Base-by-base conservation (phyloP, 1,140 invertebrate genomes). In the Calephelis virginiensis region DNA sequence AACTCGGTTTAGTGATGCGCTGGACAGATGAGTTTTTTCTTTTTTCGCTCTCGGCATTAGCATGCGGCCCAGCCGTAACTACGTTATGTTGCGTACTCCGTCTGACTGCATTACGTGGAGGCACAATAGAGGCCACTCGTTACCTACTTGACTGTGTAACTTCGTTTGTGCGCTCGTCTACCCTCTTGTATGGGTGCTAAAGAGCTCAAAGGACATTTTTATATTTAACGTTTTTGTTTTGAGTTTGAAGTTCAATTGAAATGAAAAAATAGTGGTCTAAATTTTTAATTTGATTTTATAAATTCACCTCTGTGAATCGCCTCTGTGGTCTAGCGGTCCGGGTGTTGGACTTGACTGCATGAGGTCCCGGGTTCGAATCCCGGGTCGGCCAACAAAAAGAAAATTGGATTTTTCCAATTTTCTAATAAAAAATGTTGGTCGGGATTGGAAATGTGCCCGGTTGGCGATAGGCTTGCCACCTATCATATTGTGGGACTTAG, bases 71-170 rank as follows among this genome's bases (percentile, higher is more conserved):
- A 72, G 69, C 81, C 71, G 80, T 82, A 82, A 82, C 76, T 68
- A 74, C 74, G 53, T 59, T 56, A 53, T 43, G 76, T 80, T 80
- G 78, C 73, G 73, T 70, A 64, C 66, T 70, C 69, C 66, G 73
- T 74, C 70, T 69, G 69, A 73, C 72, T 75, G 76, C 76, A 80
- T 78, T 81, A 78, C 70, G 73, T 62, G 53, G 17, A 59, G 70
- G 70, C 73, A 79, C 76, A 81, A 80, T 79, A 73, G 74, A 80
- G 76, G 76, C 81, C 81, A 83, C 83, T 87, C 85, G 86, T 89
- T 86, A 86, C 78, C 81, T 82, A 86, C 86, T 89, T 87, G 86
- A 89, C 86, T 89, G 85, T 89, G 78, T 87, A 89, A 89, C 85
- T 87, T 87, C 85, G 77, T 88, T 88, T 88, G 78, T 80, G 76